These are phyloP conservation scores for Minunthozetes semirufus DNA, from an alignment of 2,888 invertebrate species.

Conservation along the genomic window DNA sequence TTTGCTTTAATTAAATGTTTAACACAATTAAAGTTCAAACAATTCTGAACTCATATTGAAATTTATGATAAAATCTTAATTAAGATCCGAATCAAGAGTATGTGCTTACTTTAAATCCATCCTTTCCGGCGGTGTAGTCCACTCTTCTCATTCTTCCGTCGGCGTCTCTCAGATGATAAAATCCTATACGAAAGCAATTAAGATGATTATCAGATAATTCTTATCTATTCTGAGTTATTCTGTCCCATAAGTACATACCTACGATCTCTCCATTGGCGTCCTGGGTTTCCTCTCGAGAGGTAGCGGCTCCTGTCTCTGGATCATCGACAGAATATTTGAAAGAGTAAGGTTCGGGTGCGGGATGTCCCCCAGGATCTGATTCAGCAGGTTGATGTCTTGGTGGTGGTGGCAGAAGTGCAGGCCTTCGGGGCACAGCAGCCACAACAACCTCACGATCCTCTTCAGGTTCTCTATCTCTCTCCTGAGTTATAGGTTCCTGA, in stretches of 20 bases:
- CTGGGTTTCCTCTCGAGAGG: conserved; percentile 34
- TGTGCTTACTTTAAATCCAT: conserved; percentile 27
- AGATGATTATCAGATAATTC: not conserved
- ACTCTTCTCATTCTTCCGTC: conserved; percentile 33
- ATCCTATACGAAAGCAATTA: not conserved
- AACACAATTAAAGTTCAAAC: not conserved
- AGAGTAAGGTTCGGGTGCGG: conserved; percentile 34
- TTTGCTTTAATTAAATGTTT: not conserved
- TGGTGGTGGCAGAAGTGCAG: not conserved
- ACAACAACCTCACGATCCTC: not conserved
- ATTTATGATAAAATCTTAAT: not conserved
- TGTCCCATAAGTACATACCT: not conserved
- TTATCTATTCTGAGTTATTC: not conserved
- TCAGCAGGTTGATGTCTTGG: conserved; percentile 6
- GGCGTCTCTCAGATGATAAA: conserved; percentile 27
- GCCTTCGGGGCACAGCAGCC: not conserved
- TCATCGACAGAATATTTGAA: conserved; percentile 35
- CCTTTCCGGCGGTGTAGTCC: conserved; percentile 34
- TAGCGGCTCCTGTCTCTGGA: conserved; percentile 23
- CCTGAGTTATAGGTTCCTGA: not conserved
- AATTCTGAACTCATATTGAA: not conserved
- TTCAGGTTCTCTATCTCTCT: not conserved
- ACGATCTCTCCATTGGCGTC: conserved; percentile 33
- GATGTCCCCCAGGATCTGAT: not conserved
- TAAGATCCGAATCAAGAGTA: not conserved